Percentiles rank a stretch among this genome's conserved stretches.
Evolutionary conservation across 30 jellyfish, hydroid and myxozoan genomes (phyloP).

Genomic region (Nemopilema nomurai): DNA sequence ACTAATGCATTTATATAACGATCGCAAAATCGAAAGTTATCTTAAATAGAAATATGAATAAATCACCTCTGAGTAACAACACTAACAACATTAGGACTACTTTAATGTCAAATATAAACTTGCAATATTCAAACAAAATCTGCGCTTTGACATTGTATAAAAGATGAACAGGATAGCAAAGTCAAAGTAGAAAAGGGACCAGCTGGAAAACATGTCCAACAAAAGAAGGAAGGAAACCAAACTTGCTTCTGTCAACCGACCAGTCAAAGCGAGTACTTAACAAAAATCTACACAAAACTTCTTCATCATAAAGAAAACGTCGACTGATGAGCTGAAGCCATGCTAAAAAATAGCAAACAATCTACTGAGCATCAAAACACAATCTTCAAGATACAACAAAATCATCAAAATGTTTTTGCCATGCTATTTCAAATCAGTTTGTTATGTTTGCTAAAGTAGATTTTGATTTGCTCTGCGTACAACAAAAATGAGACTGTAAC

Average conservation of each 20-base stretch:
- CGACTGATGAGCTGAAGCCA: no score
- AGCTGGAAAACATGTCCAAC: neutral
- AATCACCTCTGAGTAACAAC: constrained; percentile 3
- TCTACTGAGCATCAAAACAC: no score
- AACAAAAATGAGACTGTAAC: no score
- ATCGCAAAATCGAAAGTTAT: constrained; percentile 52
- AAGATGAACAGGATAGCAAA: neutral
- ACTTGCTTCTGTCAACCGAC: neutral
- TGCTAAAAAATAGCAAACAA: no score
- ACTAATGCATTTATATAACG: constrained; percentile 39
- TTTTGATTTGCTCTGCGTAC: no score
- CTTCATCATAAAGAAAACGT: no score
- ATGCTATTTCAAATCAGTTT: no score
- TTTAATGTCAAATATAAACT: constrained; percentile 24
- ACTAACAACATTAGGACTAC: constrained; percentile 29
- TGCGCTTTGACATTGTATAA: neutral
- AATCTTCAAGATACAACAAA: no score
- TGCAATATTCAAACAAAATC: neutral
- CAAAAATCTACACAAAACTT: neutral
- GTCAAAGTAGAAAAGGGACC: neutral
- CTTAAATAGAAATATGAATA: constrained; percentile 33
- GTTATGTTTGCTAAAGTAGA: no score
- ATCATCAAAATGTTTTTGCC: no score
- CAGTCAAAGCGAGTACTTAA: neutral
- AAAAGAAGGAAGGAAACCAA: neutral